These are phyloP conservation scores for Eulemur rufifrons DNA, from an alignment of 2,113 vertebrate species.

Conservation along the genomic window DNA sequence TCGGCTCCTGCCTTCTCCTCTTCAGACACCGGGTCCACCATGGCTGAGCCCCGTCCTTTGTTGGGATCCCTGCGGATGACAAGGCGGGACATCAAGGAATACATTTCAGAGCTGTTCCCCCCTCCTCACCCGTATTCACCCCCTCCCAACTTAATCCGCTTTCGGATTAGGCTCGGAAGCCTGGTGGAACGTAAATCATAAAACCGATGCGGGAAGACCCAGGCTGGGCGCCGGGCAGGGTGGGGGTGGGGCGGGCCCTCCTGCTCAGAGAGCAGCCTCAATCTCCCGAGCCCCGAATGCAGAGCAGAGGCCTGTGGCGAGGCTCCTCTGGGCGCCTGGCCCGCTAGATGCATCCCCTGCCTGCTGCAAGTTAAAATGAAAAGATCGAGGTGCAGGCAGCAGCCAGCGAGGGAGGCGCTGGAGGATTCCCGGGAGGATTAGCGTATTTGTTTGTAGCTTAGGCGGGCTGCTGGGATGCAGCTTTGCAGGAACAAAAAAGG, in stretches of 20 bases:
- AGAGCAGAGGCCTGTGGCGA: background rate
- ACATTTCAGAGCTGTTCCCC: background rate
- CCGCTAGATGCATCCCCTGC: background rate
- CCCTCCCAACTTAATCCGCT: constrained; percentile 57
- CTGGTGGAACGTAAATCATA: constrained; percentile 39
- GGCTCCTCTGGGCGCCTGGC: background rate
- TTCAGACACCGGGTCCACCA: constrained; percentile 79
- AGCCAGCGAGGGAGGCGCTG: constrained; percentile 3
- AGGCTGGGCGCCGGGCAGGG: background rate
- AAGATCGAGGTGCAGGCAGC: constrained; percentile 7
- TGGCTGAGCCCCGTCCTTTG: constrained; percentile 61
- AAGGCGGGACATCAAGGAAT: constrained; percentile 4
- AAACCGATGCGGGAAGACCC: constrained; percentile 32
- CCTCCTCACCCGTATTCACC: background rate
- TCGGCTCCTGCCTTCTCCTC: constrained; percentile 70
- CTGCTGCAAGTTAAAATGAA: constrained; percentile 29
- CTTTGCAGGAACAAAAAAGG: constrained; percentile 56
- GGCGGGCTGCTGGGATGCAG: constrained; percentile 40
- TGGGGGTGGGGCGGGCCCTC: background rate
- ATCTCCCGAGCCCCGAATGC: background rate
- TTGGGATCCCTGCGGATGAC: constrained; percentile 57
- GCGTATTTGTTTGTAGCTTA: constrained; percentile 70
- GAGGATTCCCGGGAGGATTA: constrained; percentile 72
- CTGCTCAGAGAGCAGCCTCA: background rate
- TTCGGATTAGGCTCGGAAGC: constrained; percentile 47